Conservation (phyloP, 2,888 invertebrate genomes). For the Drosophila paramelanica region DNA sequence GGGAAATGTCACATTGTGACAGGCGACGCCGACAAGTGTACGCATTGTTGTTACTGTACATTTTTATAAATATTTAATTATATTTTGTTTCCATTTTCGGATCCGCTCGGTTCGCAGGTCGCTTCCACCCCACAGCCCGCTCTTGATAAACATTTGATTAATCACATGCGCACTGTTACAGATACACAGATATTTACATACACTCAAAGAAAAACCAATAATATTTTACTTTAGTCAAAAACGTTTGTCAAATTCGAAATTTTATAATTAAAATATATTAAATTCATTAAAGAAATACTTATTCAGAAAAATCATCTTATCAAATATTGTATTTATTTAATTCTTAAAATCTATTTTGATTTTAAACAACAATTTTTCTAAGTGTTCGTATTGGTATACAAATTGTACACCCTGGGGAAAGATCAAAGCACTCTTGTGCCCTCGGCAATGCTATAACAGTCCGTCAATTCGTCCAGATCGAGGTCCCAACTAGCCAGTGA, state of each 20-base stretch:
- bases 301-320: too few species aligned
- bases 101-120: slow-evolving; percentile 20
- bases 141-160: slow-evolving; percentile 71
- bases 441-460: slow-evolving; percentile 42
- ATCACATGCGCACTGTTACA: slow-evolving; percentile 48
- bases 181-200: slow-evolving; percentile 7
- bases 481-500: slow-evolving; percentile 57
- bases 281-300: too few species aligned
- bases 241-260: too few species aligned
- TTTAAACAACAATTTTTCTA: too few species aligned
- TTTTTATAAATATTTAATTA: slow-evolving; percentile 79
- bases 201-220: background rate
- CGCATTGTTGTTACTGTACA: slow-evolving; percentile 71
- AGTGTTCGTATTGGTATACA: slow-evolving; percentile 5
- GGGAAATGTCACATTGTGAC: slow-evolving; percentile 83
- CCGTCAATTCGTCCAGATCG: slow-evolving; percentile 54
- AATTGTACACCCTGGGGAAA: slow-evolving; percentile 62
- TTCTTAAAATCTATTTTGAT: too few species aligned
- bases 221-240: too few species aligned
- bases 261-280: too few species aligned
- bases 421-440: slow-evolving; percentile 65
- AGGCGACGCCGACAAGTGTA: slow-evolving; percentile 70
- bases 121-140: slow-evolving; percentile 9
- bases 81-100: slow-evolving; percentile 71
- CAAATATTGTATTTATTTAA: too few species aligned